These are phyloP conservation scores for Microplitis deprimator DNA, from an alignment of 2,888 invertebrate species.

Conservation along the genomic window DNA sequence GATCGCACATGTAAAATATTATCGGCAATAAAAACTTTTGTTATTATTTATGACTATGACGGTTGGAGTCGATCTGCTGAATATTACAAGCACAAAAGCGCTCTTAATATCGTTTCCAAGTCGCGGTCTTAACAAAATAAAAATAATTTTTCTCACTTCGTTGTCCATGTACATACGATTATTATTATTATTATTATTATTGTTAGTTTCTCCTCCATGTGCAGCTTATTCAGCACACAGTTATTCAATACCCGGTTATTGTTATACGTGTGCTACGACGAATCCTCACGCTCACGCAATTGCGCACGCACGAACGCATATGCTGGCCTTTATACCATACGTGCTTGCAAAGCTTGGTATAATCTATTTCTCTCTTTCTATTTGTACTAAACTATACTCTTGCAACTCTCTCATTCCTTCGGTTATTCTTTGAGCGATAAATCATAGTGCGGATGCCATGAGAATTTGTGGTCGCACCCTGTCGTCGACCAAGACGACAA, in stretches of 20 bases:
- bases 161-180: background rate
- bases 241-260: slow-evolving; percentile 31
- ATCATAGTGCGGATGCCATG: slow-evolving; percentile 41
- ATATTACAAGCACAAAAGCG: slow-evolving; percentile 49
- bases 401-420: slow-evolving; percentile 22
- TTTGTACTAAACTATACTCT: background rate
- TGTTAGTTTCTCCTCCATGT: slow-evolving; percentile 8
- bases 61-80: slow-evolving; percentile 49
- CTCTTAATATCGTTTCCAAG: slow-evolving; percentile 29
- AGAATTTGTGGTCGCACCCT: slow-evolving; percentile 39
- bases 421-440: slow-evolving; percentile 33
- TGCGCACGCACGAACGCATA: slow-evolving; percentile 38
- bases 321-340: slow-evolving; percentile 22
- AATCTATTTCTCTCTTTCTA: background rate
- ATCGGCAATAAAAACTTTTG: slow-evolving; percentile 58
- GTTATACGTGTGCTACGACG: slow-evolving; percentile 31
- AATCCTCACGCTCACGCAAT: slow-evolving; percentile 33
- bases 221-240: slow-evolving; percentile 12
- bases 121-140: slow-evolving; percentile 26
- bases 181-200: background rate
- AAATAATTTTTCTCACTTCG: slow-evolving; percentile 3
- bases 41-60: slow-evolving; percentile 60
- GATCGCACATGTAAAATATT: slow-evolving; percentile 56
- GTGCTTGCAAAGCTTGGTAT: slow-evolving; percentile 6
- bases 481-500: slow-evolving; percentile 33